phyloP scores from a whole-genome alignment of 2,888 invertebrate species.

The Monoplex corrugatus region DNA sequence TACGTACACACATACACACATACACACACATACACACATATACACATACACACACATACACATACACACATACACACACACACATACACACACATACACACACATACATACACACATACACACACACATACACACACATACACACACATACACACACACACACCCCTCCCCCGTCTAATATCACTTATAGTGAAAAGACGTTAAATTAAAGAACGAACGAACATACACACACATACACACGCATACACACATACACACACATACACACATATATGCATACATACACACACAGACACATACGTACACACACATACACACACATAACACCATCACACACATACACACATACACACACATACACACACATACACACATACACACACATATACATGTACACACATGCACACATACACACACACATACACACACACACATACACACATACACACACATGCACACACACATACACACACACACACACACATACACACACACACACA shows the following conservation, averaged over 20 bases:
- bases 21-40: background rate
- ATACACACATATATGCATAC: too few relatives aligned
- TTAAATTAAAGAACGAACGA: too few relatives aligned
- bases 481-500: slow-evolving; percentile 29
- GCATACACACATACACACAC: too few relatives aligned
- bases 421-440: background rate
- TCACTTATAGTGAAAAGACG: too few relatives aligned
- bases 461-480: slow-evolving; percentile 34
- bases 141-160: slow-evolving; percentile 1
- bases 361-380: background rate
- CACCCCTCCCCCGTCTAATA: too few relatives aligned
- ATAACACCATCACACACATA: background rate
- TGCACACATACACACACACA: background rate
- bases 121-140: slow-evolving; percentile 22
- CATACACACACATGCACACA: slow-evolving; percentile 12
- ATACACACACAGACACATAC: too few relatives aligned
- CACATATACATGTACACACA: background rate
- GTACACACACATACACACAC: too few relatives aligned
- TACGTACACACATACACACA: background rate
- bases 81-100: slow-evolving; percentile 29
- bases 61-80: background rate
- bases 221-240: background rate
- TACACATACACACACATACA: background rate
- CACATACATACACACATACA: slow-evolving; percentile 22
- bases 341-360: background rate